phyloP scores from a whole-genome alignment of 2,113 vertebrate species.

The Falco punctatus region DNA sequence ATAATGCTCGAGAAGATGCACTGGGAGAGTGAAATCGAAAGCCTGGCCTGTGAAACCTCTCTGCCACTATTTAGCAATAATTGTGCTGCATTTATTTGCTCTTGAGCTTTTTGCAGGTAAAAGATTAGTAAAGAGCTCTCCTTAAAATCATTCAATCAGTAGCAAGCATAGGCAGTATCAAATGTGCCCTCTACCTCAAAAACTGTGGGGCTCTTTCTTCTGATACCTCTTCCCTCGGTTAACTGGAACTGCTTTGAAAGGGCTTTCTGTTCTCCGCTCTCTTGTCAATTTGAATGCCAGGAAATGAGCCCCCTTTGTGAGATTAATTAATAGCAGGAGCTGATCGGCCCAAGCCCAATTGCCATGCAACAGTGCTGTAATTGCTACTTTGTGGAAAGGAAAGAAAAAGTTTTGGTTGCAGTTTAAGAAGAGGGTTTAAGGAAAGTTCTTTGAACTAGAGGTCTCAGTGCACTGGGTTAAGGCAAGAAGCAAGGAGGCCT shows the following conservation, averaged over 20 bases:
- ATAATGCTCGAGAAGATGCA: slow-evolving; percentile 73
- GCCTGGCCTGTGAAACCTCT: slow-evolving; percentile 66
- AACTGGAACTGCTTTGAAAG: slow-evolving; percentile 92
- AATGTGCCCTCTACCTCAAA: slow-evolving; percentile 88
- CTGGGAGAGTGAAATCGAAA: slow-evolving; percentile 61
- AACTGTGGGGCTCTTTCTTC: slow-evolving; percentile 88
- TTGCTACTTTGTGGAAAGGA: slow-evolving; percentile 94
- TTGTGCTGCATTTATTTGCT: slow-evolving; percentile 69
- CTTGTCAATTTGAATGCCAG: slow-evolving; percentile 97
- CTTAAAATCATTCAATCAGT: slow-evolving; percentile 90
- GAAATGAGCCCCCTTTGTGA: slow-evolving; percentile 98
- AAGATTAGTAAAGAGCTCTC: slow-evolving; percentile 87
- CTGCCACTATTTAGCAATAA: slow-evolving; percentile 73
- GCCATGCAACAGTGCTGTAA: slow-evolving; percentile 89
- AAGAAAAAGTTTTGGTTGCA: slow-evolving; percentile 93
- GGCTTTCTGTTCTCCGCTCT: slow-evolving; percentile 87
- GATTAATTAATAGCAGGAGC: slow-evolving; percentile 99
- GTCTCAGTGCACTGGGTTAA: slow-evolving; percentile 96
- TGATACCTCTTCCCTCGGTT: slow-evolving; percentile 85
- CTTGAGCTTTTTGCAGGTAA: slow-evolving; percentile 87
- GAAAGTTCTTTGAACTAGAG: slow-evolving; percentile 96
- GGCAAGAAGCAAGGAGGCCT: slow-evolving; percentile 90
- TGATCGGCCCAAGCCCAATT: slow-evolving; percentile 85
- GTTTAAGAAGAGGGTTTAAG: slow-evolving; percentile 90
- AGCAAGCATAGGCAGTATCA: slow-evolving; percentile 89